Evolutionary conservation across 2,888 invertebrate genomes (phyloP).

Genomic region (Meteorus cinctellus): DNA sequence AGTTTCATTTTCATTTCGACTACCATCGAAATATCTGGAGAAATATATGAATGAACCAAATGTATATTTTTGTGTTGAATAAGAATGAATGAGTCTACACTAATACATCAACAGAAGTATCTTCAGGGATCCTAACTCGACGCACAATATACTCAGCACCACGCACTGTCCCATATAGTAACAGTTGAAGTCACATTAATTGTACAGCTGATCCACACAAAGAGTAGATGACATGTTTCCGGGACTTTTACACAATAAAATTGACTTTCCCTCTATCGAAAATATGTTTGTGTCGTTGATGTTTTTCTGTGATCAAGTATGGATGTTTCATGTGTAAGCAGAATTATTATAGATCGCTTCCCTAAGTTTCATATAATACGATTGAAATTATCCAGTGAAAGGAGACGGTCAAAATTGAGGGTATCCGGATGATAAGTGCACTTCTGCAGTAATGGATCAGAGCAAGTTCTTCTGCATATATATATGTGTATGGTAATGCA

Average conservation of each 20-base stretch:
- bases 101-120: background rate
- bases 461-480: background rate
- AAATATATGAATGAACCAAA: background rate
- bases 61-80: background rate
- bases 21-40: background rate
- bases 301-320: background rate
- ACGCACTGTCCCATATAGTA: background rate
- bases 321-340: background rate
- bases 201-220: conserved; percentile 2
- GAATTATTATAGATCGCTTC: too few relatives aligned
- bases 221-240: background rate
- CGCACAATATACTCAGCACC: background rate
- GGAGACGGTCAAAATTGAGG: background rate
- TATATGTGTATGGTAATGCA: background rate
- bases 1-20: too few relatives aligned
- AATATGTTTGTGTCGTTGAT: background rate
- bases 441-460: background rate
- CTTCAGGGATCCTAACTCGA: background rate
- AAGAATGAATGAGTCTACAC: background rate
- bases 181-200: background rate
- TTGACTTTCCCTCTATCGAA: background rate
- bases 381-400: background rate
- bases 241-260: too few relatives aligned
- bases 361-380: background rate
- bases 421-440: background rate